Conservation (phyloP, 2,113 vertebrate genomes). For the Sander vitreus region DNA sequence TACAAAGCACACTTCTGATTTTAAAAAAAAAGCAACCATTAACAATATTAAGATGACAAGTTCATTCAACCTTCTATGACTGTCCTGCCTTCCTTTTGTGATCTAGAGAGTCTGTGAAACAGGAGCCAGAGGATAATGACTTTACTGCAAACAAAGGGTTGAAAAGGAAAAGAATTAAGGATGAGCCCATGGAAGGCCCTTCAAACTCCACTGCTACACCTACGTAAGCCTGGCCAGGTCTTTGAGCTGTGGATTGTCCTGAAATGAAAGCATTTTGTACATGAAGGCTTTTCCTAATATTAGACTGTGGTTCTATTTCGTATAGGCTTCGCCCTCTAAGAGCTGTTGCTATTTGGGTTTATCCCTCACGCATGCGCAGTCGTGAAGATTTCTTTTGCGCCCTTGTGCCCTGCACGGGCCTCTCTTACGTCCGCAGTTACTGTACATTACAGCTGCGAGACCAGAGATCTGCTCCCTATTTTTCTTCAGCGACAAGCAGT, state of each 20-base stretch:
- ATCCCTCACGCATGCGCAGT: too few species aligned
- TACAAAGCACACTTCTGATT: neutral
- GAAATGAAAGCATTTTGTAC: neutral
- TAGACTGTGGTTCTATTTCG: neutral
- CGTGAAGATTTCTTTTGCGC: too few species aligned
- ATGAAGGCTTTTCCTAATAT: neutral
- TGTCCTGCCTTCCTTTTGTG: neutral
- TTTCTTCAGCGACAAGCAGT: too few species aligned
- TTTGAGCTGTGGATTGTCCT: neutral
- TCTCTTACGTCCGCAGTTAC: too few species aligned
- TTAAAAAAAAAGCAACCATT: neutral
- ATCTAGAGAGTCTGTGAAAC: slow-evolving; percentile 56
- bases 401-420: too few species aligned
- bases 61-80: neutral
- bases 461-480: too few species aligned
- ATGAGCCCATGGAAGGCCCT: slow-evolving; percentile 45
- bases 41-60: neutral
- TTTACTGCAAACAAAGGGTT: slow-evolving; percentile 65
- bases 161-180: slow-evolving; percentile 79
- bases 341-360: too few species aligned
- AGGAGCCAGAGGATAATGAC: slow-evolving; percentile 64
- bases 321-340: too few species aligned
- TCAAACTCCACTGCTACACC: slow-evolving; percentile 2
- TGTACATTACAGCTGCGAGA: too few species aligned
- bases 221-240: slow-evolving; percentile 45